Base-by-base conservation (phyloP, 2,113 vertebrate species). In the Chamaea fasciata region DNA sequence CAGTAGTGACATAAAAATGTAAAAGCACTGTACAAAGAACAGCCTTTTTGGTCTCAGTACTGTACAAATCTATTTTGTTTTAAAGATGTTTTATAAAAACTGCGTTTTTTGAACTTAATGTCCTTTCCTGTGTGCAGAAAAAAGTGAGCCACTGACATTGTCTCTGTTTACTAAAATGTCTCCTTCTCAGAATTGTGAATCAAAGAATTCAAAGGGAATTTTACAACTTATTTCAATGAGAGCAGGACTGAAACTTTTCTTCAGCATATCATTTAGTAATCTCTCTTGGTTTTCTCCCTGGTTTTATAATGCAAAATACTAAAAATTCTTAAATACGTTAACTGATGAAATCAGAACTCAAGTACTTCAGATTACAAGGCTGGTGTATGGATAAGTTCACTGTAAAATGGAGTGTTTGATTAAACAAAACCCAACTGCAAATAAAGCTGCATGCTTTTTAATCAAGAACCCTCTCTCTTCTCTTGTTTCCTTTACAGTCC, bases 21-120 rank as follows among this genome's bases (percentile, higher is more conserved):
- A 95, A 97, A 96, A 98, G 85, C 52, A 90, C 90, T 97, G 78
- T 94, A 97, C 83, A 95, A 95, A 94, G 87, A 89, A 95, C 42
- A 96, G 89, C 73, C 95, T n/a, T 84, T 92, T 80, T 96, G 90
- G 59, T 94, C 63, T 92, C 82, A 91, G 89, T 91, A 87, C 62
- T 92, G 67, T 92, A 93, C 70, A 92, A 83, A 95, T 64, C 44
- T 92, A 57, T 89, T 94, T 84, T 94, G 37, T 90, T 97, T 97
- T 65, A 87, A 93, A 98, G 96, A 95, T 95, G n/a, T 94, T 97
- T 97, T 96, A 97, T 79, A 97, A 97, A 98, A 97, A 95, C 63
- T 93, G 50, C 21, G 76, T 44, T 93, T 95, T 94, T 79, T 70
- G 47, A 96, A 92, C 27, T 76, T 77, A 91, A 88, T 24, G 27